Conservation (phyloP, 2,113 vertebrate species). For the Xiphias gladius region DNA sequence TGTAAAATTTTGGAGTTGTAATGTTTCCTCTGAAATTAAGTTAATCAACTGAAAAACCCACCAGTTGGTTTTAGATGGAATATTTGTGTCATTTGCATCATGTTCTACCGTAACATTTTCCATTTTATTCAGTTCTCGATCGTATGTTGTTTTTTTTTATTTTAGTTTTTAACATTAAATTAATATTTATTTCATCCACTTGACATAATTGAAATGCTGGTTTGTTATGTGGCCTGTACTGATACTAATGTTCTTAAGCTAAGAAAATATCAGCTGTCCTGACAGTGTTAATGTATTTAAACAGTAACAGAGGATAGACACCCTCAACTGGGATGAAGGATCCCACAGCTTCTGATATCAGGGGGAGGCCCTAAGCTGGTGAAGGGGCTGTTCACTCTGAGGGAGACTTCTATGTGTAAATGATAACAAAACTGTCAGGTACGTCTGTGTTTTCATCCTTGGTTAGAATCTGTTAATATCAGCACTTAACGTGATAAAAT, state of each 20-base stretch:
- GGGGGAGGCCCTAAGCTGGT: background rate
- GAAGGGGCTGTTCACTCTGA: background rate
- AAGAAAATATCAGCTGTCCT: background rate
- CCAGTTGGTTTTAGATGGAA: too few species aligned
- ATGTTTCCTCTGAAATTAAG: background rate
- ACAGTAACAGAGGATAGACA: background rate
- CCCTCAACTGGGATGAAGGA: background rate
- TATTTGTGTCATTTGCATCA: background rate
- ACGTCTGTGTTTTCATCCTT: background rate
- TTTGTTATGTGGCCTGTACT: background rate
- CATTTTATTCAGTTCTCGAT: background rate
- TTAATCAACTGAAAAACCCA: too few species aligned
- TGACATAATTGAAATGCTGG: background rate
- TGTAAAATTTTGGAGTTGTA: background rate
- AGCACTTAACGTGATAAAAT: background rate
- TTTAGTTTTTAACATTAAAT: background rate
- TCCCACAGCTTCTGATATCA: background rate
- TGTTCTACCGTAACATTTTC: background rate
- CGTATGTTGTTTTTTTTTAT: background rate
- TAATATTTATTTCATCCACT: background rate
- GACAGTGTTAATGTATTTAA: background rate
- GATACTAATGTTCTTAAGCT: background rate
- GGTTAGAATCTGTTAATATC: background rate
- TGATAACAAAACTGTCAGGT: slow-evolving; percentile 1
- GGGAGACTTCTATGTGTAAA: background rate